Evolutionary conservation across 2,113 vertebrate species (phyloP), one percentile per base, ranked within the genome.

Genomic region (Nothoprocta perdicaria): DNA sequence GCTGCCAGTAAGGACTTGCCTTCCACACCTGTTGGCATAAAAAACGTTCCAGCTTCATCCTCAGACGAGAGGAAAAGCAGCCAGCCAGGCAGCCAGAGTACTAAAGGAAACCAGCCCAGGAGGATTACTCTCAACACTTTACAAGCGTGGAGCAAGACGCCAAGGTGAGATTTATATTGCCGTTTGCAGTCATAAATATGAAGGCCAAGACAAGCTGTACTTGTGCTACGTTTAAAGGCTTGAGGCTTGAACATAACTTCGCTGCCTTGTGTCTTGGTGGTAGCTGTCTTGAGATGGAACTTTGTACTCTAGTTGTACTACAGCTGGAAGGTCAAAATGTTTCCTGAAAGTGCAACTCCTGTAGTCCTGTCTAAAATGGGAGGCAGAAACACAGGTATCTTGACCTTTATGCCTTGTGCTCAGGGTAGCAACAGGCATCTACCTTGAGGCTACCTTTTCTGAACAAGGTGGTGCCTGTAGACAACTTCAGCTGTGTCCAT

Each of bases 111-210:
- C 61, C 98, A 97, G 33, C 96, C 98, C 55, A 98, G 98, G 21
- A 98, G 99, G 92, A 98, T 99, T 94, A 98, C 98, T 29, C 97
- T 99, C 71, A 99, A 98, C 96, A 99, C 99, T 3, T 92, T 99
- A 61, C 98, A 99, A 92, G 97, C 98, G n/a, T 99, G 98, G 98
- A 98, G 98, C 93, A 99, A 98, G 95, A 96, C 97, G 1, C 98
- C 99, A 50, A 98, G 99, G 99, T 99, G 97, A 97, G 96, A 68
- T 43, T 86, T 77, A 15, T 76, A 69, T 11, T 75, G n/a, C 58
- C 0, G 0, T 63, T 94, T 50, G 23, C 69, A 60, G 22, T 38
- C 7, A 2, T 58, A 76, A 94, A 81, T 33, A 10, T 0, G 2
- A 27, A 85, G 33, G 38, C 74, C 69, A 41, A 24, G 71, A 45